Base-by-base conservation (phyloP, 2,888 invertebrate genomes). In the Tryphoninae sp. region DNA sequence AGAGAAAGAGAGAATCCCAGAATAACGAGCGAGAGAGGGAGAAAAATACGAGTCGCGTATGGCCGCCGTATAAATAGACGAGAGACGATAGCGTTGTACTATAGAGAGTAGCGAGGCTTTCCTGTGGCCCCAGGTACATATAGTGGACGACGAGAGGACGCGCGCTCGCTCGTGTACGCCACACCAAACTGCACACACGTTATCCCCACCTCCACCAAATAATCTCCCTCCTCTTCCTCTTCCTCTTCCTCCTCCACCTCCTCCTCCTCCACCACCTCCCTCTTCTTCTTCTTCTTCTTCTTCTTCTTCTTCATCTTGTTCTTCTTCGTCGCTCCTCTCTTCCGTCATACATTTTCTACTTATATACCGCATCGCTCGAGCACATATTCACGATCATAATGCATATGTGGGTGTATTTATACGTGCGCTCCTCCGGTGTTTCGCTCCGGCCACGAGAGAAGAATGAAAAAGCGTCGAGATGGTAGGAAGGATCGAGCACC, bases 51-150 rank as follows among this genome's bases (percentile, higher is more conserved):
- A 89, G 85, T 87, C 88, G 88, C 87, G 89, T 90, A 89, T 88
- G 90, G 88, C 87, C 88, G 89, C 86, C 87, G 88, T 90, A 90
- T 91, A 90, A 91, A 90, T 90, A 91, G 90, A 90, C 88, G 88
- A 87, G 88, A 87, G 88, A 88, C 88, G 87, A 87, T 88, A 86
- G 84, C 84, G 87, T 82, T 84, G 86, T 84, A 85, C 85, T 87
- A 87, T 86, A 87, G 86, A 87, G 85, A 86, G 84, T 77, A 72
- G 76, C 75, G 71, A 59, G 65, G 59, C 72, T 81, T 86, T 87
- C 87, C 86, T 85, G 86, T 58, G 76, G 68, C 84, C 81, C 86
- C 88, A 89, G 89, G 87, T 88, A 45, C 13, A 3, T 45, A 45
- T 45, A 88, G 88, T 84, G 83, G 78, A 84, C 81, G 85, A 86